Conservation (phyloP, 2,113 vertebrate genomes). For the Chionodraco myersi region DNA sequence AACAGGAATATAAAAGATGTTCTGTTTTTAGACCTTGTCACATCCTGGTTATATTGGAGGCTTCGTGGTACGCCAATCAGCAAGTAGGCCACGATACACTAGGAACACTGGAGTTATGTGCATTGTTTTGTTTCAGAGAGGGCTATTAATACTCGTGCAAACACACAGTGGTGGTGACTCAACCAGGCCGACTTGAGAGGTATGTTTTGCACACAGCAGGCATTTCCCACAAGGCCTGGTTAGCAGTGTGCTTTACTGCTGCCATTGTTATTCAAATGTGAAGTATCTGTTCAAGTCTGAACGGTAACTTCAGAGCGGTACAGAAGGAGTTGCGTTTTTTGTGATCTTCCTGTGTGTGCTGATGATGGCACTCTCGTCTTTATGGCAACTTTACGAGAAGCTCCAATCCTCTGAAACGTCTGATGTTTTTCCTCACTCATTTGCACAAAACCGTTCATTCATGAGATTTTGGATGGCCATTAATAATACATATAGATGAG, state of each 20-base stretch:
- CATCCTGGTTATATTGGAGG: slow-evolving; percentile 33
- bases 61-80: slow-evolving; percentile 52
- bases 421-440: not conserved
- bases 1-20: slow-evolving; percentile 9
- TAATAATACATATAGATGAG: slow-evolving; percentile 18
- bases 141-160: slow-evolving; percentile 73
- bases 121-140: slow-evolving; percentile 10
- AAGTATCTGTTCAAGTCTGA: slow-evolving; percentile 5
- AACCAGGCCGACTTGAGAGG: slow-evolving; percentile 72
- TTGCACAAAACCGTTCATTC: not conserved
- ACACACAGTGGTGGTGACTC: slow-evolving; percentile 67
- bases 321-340: not conserved
- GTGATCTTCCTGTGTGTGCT: not conserved
- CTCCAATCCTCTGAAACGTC: slow-evolving; percentile 6
- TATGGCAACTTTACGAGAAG: no score
- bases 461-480: not conserved
- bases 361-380: not conserved
- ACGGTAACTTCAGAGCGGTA: not conserved
- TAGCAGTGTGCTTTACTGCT: slow-evolving; percentile 1
- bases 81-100: slow-evolving; percentile 67
- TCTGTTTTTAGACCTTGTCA: slow-evolving; percentile 40
- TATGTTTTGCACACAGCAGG: slow-evolving; percentile 55
- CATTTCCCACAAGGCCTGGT: slow-evolving; percentile 54
- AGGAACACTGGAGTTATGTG: slow-evolving; percentile 27
- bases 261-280: slow-evolving; percentile 9